Evolutionary conservation across 2,888 invertebrate species (phyloP).

Genomic region (Encarsia formosa): DNA sequence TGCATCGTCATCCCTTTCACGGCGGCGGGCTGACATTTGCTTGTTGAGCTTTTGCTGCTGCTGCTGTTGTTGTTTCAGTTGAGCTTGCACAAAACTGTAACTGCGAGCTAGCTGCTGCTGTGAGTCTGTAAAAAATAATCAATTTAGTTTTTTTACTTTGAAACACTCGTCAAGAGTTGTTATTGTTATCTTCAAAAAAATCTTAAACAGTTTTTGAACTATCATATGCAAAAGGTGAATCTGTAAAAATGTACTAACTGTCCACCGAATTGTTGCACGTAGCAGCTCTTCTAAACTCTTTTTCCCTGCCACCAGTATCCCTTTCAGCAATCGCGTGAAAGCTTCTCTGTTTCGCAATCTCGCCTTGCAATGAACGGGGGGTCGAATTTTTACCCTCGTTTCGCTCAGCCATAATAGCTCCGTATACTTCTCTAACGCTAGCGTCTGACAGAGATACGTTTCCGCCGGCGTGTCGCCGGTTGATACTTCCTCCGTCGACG

Average conservation of each 20-base stretch:
- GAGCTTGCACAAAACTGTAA: conserved; percentile 49
- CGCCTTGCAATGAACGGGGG: conserved; percentile 44
- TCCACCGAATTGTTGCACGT: conserved; percentile 50
- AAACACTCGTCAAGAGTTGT: too few species aligned
- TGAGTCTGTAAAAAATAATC: conserved; percentile 32
- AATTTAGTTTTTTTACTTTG: too few species aligned
- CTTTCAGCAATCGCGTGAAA: conserved; percentile 54
- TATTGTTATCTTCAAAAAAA: background rate
- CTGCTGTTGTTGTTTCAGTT: conserved; percentile 36
- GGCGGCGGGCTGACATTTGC: conserved; percentile 40
- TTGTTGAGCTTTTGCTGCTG: conserved; percentile 37
- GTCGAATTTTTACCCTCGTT: conserved; percentile 40
- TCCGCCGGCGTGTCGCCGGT: conserved; percentile 41
- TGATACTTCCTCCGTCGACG: conserved; percentile 40
- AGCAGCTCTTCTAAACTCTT: conserved; percentile 48
- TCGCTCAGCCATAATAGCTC: conserved; percentile 40
- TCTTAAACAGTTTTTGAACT: background rate
- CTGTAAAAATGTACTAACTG: conserved; percentile 31
- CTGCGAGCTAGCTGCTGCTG: conserved; percentile 55
- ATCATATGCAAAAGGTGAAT: background rate
- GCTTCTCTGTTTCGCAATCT: conserved; percentile 53
- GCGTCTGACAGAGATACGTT: conserved; percentile 46
- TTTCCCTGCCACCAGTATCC: conserved; percentile 41
- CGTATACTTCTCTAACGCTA: conserved; percentile 38
- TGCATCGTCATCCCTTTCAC: conserved; percentile 69